Base-by-base conservation (phyloP, 2,888 invertebrate species). In the Homarus gammarus region DNA sequence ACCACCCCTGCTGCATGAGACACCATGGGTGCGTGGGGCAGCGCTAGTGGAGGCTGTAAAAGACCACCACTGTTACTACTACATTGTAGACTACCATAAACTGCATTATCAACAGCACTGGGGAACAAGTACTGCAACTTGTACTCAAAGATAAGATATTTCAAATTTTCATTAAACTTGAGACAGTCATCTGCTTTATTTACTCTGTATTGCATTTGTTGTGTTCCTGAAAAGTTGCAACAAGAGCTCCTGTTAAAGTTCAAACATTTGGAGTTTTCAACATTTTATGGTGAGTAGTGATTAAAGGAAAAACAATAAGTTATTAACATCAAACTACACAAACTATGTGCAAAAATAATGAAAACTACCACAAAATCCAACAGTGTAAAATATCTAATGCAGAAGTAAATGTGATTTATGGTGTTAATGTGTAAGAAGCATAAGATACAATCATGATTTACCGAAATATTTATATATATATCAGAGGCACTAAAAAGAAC, bases 1-100 rank as follows among this genome's bases (percentile, higher is more conserved):
- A 94, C 93, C 72, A 94, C 94, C 89, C 94, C 94, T 92, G 93
- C 93, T 93, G 92, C 90, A 84, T 91, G 92, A 8, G 92, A 91
- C 68, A 92, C 90, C 86, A 92, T 90, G 18, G 91, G 91, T 49
- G 85, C 89, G 86, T 91, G 90, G n/a, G 90, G 85, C 51, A 91
- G 64, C 56, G 84, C 90, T 61, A 91, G 49, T 68, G 87, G 91
- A 36, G 91, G 91, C 91, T 91, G 88, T 70, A 56, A 36, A 61
- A 84, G 51, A 87, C 15, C 40, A 77, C 78, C 27, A 31, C 56
- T 18, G 27, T 64, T 64, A 64, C n/a, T n/a, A 64, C 27, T 27
- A 64, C n/a, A 64, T 64, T 64, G 64, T 22, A 64, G 27, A n/a
- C 64, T 64, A 64, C 1, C 27, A 64, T 6, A 64, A 22, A 27